A percentile compares a stretch with the other conserved stretches of the same genome.
Evolutionary conservation across 2,113 vertebrate species (phyloP).

Genomic region (Mesocricetus auratus): DNA sequence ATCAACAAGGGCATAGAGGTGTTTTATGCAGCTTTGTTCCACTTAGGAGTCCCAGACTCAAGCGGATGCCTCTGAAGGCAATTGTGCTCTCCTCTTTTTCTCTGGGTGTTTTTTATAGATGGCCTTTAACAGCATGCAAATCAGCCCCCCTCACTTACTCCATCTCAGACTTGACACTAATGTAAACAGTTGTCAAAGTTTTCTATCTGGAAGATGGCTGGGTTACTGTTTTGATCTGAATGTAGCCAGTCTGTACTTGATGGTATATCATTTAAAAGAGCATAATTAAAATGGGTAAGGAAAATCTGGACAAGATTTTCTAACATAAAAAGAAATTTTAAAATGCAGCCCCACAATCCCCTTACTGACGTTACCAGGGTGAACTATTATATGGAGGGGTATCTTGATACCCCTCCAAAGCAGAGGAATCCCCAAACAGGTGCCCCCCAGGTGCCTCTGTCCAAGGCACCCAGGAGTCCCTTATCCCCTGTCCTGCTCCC

Average conservation of each 20-base stretch:
- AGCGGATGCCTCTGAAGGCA: constrained; percentile 12
- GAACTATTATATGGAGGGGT: neutral
- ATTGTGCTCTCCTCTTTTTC: constrained; percentile 42
- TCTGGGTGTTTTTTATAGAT: constrained; percentile 51
- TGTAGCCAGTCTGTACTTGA: constrained; percentile 64
- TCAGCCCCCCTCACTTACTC: constrained; percentile 31
- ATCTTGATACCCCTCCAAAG: neutral
- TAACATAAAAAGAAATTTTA: constrained; percentile 72
- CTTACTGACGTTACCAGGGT: constrained; percentile 28
- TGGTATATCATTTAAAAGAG: constrained; percentile 71
- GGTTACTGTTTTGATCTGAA: constrained; percentile 71
- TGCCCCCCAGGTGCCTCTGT: neutral
- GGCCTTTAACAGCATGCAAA: constrained; percentile 61
- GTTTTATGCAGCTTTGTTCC: constrained; percentile 45
- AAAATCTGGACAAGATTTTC: constrained; percentile 73
- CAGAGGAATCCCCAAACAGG: neutral
- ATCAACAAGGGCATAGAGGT: constrained; percentile 17
- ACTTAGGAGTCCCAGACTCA: constrained; percentile 21
- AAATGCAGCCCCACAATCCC: constrained; percentile 69
- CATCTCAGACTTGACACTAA: constrained; percentile 29
- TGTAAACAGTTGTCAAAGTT: constrained; percentile 34
- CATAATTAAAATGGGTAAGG: constrained; percentile 78
- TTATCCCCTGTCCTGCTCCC: neutral
- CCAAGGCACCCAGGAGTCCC: rapidly evolving
- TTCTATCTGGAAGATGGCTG: constrained; percentile 16